A percentile compares a stretch with the other conserved stretches of the same genome.
Evolutionary conservation across 2,113 vertebrate species (phyloP).

Genomic region (Labeo rohita): DNA sequence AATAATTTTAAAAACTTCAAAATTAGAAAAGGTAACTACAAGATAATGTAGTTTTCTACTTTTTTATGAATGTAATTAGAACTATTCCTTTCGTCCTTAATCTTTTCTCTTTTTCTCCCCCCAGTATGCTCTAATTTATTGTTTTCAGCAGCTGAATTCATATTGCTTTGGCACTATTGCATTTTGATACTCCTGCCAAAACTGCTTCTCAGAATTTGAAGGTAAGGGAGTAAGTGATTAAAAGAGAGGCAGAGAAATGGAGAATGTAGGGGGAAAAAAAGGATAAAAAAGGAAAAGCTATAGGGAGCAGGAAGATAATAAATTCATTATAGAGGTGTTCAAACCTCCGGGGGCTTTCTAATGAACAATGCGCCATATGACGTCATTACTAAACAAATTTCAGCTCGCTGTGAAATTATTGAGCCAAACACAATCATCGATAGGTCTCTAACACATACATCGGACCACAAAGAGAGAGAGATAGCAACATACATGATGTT

Average conservation of each 20-base stretch:
- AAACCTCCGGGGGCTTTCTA: neutral
- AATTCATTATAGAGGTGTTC: conserved; percentile 9
- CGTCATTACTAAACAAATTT: neutral
- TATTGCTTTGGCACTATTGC: neutral
- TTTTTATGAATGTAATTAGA: neutral
- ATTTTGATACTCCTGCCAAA: neutral
- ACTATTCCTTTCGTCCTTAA: neutral
- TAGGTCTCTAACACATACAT: neutral
- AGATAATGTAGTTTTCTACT: too few relatives aligned
- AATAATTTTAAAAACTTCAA: neutral
- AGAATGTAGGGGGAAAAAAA: neutral
- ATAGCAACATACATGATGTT: neutral
- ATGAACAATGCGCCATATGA: neutral
- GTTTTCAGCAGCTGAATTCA: conserved; percentile 4
- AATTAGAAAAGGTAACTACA: neutral
- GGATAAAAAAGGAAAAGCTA: neutral
- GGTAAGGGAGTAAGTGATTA: conserved; percentile 19
- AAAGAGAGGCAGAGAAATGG: neutral
- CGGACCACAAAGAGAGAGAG: neutral
- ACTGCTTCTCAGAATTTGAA: neutral
- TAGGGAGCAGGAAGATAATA: neutral
- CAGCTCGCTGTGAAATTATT: neutral
- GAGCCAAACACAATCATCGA: neutral
- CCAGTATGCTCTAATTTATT: neutral
- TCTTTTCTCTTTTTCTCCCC: too few relatives aligned